These are phyloP conservation scores for Polypedilum vanderplanki DNA, from an alignment of 1,140 invertebrate species.

Conservation along the genomic window DNA sequence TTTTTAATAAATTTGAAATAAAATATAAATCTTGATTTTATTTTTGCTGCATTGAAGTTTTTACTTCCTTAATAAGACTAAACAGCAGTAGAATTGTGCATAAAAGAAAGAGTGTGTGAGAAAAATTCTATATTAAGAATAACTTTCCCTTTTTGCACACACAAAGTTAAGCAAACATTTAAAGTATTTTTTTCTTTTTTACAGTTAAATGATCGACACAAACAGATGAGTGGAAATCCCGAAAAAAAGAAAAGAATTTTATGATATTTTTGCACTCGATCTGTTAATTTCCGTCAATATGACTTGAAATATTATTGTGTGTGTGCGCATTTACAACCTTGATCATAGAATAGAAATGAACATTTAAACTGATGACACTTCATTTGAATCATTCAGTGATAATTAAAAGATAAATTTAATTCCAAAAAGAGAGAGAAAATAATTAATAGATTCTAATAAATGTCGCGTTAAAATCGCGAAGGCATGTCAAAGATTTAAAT, in stretches of 20 bases:
- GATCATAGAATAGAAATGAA: neutral
- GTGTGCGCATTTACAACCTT: neutral
- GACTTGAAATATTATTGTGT: neutral
- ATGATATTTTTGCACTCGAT: neutral
- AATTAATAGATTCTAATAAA: neutral
- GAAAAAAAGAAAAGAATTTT: neutral
- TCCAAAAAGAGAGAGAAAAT: too few species aligned
- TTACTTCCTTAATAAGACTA: too few species aligned
- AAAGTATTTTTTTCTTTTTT: neutral
- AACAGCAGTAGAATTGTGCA: neutral
- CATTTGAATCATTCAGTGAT: neutral
- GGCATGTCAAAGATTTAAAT: conserved; percentile 18
- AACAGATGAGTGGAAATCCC: conserved; percentile 15
- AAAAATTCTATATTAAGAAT: neutral
- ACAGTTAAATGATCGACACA: neutral
- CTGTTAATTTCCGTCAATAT: neutral
- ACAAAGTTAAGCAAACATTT: too few species aligned
- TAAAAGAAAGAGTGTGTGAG: neutral
- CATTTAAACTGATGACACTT: neutral
- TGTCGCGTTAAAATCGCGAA: neutral
- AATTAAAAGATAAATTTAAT: too few species aligned
- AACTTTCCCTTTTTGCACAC: neutral
- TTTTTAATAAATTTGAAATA: conserved; percentile 1
- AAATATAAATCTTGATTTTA: neutral
- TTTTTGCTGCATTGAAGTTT: too few species aligned